These are phyloP conservation scores for Heliconius eleuchia DNA, from an alignment of 1,140 invertebrate species.

Conservation along the genomic window DNA sequence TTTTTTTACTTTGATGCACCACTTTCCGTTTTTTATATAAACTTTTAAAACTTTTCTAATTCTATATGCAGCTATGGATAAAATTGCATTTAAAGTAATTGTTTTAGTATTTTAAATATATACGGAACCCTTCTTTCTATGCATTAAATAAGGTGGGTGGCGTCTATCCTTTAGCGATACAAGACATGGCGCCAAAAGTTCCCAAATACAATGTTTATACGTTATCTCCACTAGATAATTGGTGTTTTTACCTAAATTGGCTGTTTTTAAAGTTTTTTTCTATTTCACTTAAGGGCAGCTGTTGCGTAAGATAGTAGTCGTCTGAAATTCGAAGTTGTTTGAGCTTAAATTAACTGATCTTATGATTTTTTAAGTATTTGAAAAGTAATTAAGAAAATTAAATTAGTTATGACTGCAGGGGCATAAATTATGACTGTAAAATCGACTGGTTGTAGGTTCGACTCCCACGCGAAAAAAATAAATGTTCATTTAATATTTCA, in stretches of 20 bases:
- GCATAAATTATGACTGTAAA: too few relatives aligned
- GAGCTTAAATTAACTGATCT: not conserved
- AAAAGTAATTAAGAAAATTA: not conserved
- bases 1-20: too few relatives aligned
- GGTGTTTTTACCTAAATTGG: constrained; percentile 51
- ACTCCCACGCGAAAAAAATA: too few relatives aligned
- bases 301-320: constrained; percentile 52
- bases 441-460: too few relatives aligned
- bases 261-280: constrained; percentile 33
- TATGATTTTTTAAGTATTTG: not conserved
- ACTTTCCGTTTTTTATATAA: too few relatives aligned
- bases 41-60: too few relatives aligned
- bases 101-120: not conserved
- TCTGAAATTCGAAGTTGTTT: not conserved
- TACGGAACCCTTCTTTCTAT: constrained; percentile 19
- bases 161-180: constrained; percentile 56
- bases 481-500: too few relatives aligned
- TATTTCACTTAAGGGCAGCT: constrained; percentile 28
- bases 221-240: constrained; percentile 65
- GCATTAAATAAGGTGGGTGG: constrained; percentile 45
- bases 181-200: constrained; percentile 57
- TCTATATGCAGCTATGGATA: too few relatives aligned
- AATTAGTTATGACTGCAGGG: too few relatives aligned
- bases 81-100: too few relatives aligned
- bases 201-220: constrained; percentile 51